Evolutionary conservation across 2,888 invertebrate genomes (phyloP).

Genomic region (Chaetogeoica ovagalla): DNA sequence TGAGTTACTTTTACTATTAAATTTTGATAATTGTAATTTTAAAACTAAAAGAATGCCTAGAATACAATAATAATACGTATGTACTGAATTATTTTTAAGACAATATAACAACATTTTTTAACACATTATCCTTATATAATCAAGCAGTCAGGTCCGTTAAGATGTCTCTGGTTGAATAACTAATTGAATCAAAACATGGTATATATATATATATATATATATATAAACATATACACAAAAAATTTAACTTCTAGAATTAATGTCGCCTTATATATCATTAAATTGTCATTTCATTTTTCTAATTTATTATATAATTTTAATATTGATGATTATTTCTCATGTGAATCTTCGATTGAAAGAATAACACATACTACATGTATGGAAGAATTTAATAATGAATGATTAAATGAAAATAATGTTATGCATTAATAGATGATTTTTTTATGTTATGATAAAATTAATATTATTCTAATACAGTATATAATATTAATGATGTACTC

Average conservation of each 20-base stretch:
- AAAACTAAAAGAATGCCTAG: not conserved
- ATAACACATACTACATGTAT: not conserved
- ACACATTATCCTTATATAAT: too few relatives aligned
- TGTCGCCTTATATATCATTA: not conserved
- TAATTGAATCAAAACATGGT: conserved; percentile 2
- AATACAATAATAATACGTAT: conserved; percentile 22
- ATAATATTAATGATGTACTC: not conserved
- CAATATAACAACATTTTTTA: not conserved
- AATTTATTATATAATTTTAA: not conserved
- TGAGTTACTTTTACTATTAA: conserved; percentile 8
- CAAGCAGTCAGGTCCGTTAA: too few relatives aligned
- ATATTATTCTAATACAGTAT: not conserved
- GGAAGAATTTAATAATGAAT: not conserved
- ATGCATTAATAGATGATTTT: not conserved
- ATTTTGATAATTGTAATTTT: not conserved
- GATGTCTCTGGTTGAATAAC: not conserved
- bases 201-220: too few relatives aligned
- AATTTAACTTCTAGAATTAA: not conserved
- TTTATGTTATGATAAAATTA: conserved; percentile 2
- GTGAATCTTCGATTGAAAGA: not conserved
- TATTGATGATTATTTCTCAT: not conserved
- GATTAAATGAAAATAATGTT: too few relatives aligned
- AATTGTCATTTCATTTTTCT: not conserved
- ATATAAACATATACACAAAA: not conserved
- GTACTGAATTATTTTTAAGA: not conserved